Percentiles rank a stretch among this genome's conserved stretches.
Conservation (phyloP, 1,140 invertebrate species). For the Atta cephalotes region DNA sequence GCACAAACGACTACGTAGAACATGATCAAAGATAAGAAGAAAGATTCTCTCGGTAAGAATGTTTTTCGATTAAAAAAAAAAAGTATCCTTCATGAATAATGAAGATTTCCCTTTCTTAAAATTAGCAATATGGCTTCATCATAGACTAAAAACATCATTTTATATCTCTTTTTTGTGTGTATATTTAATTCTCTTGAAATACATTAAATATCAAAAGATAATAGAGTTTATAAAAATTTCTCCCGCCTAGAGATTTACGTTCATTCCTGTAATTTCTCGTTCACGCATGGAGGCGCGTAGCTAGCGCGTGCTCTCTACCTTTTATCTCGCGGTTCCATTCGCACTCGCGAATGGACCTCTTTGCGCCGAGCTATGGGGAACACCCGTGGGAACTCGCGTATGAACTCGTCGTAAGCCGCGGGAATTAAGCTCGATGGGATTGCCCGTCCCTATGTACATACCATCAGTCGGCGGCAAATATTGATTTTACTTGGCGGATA, state of each 20-base stretch:
- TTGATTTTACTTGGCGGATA: conserved; percentile 80
- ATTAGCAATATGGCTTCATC: background rate
- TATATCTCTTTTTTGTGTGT: background rate
- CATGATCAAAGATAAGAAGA: background rate
- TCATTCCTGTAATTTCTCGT: background rate
- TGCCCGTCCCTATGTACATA: conserved; percentile 68
- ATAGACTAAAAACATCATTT: background rate
- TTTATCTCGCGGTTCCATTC: conserved; percentile 22
- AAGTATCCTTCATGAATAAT: background rate
- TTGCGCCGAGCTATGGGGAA: conserved; percentile 24
- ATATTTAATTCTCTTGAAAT: conserved; percentile 16
- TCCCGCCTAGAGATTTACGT: background rate
- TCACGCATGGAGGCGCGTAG: background rate
- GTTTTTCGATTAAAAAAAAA: background rate
- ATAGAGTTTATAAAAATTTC: background rate
- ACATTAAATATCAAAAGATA: background rate
- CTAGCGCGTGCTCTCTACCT: conserved; percentile 5
- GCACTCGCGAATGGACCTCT: conserved; percentile 22
- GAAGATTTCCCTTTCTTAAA: background rate
- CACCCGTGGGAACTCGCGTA: conserved; percentile 59
- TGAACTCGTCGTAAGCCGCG: conserved; percentile 60
- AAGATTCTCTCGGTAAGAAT: conserved; percentile 4
- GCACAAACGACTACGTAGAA: background rate
- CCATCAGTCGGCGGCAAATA: conserved; percentile 78
- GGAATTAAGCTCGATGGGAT: conserved; percentile 75